A percentile compares a stretch with the other conserved stretches of the same genome.
Evolutionary conservation across 2,797 vertebrate species (phyloP).

Genomic region (Melanotaenia maccullochi): DNA sequence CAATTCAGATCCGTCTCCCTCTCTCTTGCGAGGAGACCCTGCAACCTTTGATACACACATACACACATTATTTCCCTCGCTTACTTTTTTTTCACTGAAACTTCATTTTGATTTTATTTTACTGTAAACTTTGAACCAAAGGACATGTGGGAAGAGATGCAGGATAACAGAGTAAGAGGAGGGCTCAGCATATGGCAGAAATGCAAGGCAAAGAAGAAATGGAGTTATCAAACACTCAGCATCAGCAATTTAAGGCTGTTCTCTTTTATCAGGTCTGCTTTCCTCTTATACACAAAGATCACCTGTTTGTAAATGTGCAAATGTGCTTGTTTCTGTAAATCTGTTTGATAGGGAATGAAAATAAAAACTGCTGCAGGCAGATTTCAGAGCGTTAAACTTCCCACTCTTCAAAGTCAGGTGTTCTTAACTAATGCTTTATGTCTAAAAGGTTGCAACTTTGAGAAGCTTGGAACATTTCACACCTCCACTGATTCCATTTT

Average conservation of each 20-base stretch:
- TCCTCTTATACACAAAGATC: conserved; percentile 32
- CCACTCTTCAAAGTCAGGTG: conserved; percentile 41
- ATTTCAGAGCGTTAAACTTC: conserved; percentile 36
- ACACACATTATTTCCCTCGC: neutral
- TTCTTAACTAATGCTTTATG: conserved; percentile 53
- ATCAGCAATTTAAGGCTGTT: conserved; percentile 42
- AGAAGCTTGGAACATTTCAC: conserved; percentile 58
- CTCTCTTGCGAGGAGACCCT: conserved; percentile 32
- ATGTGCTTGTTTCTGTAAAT: conserved; percentile 2
- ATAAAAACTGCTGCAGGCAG: conserved; percentile 45
- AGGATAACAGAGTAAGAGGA: conserved; percentile 25
- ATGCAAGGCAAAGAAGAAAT: conserved; percentile 35
- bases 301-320: conserved; percentile 15
- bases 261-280: conserved; percentile 37
- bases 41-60: conserved; percentile 6
- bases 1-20: conserved; percentile 54
- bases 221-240: conserved; percentile 36
- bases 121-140: conserved; percentile 36
- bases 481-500: conserved; percentile 53
- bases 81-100: neutral
- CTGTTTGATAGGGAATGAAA: conserved; percentile 37
- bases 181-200: conserved; percentile 45
- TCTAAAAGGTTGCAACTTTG: conserved; percentile 62
- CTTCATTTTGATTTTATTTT: conserved; percentile 38
- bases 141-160: conserved; percentile 3